Percentiles rank a stretch among this genome's conserved stretches.
Conservation (phyloP, 2,888 invertebrate genomes). For the Synanthedon tipuliformis region DNA sequence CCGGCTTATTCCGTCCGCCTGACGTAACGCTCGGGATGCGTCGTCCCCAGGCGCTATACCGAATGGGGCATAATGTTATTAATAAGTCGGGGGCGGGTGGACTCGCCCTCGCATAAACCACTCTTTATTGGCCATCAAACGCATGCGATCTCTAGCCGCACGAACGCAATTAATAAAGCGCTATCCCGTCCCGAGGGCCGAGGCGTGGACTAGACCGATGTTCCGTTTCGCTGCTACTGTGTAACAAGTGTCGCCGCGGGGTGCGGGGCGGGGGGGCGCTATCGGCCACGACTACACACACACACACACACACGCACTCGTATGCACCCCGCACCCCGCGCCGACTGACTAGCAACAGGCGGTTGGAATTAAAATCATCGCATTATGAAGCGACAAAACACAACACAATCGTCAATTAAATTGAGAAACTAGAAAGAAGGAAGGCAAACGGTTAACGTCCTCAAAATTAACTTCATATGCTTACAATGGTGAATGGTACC, state of each 20-base stretch:
- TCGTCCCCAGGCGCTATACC: constrained; percentile 32
- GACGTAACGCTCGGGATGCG: constrained; percentile 32
- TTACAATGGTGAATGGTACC: too few relatives aligned
- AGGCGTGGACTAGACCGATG: too few relatives aligned
- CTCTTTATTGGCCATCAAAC: constrained; percentile 32
- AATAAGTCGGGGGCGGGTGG: constrained; percentile 39
- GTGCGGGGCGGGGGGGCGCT: too few relatives aligned
- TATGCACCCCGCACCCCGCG: background rate
- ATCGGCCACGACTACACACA: too few relatives aligned
- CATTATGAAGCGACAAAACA: too few relatives aligned
- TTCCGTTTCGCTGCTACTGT: too few relatives aligned
- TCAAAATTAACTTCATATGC: too few relatives aligned
- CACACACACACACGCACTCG: background rate
- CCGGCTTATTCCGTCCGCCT: constrained; percentile 40
- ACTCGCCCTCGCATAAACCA: constrained; percentile 33
- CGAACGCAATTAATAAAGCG: background rate
- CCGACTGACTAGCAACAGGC: background rate
- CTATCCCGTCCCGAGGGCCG: background rate
- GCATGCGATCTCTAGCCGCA: constrained; percentile 22
- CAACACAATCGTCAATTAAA: too few relatives aligned
- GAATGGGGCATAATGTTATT: constrained; percentile 41
- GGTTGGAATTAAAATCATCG: too few relatives aligned
- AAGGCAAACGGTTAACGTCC: too few relatives aligned
- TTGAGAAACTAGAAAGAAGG: too few relatives aligned
- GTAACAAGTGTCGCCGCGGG: too few relatives aligned